phyloP scores from a whole-genome alignment of 2,888 invertebrate species.

The Volucella inanis region DNA sequence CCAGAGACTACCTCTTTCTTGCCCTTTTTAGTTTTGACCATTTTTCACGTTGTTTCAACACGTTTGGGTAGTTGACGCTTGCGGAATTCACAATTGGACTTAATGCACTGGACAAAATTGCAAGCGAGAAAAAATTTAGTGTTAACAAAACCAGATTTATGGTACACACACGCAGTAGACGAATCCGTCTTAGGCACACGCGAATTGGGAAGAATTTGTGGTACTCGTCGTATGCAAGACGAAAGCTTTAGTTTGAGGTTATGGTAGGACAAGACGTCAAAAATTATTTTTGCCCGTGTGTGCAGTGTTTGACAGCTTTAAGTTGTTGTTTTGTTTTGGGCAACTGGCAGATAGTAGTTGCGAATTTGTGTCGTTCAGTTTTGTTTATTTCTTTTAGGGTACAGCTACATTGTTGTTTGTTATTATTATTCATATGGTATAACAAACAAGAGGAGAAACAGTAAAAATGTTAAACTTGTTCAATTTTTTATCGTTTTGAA shows the following conservation, averaged over 20 bases:
- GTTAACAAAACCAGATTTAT: constrained; percentile 33
- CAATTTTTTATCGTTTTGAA: no score
- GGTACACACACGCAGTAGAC: constrained; percentile 62
- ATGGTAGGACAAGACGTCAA: constrained; percentile 59
- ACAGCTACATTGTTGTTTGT: neutral
- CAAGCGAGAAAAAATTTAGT: constrained; percentile 25
- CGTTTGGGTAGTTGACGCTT: constrained; percentile 78
- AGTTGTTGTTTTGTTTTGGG: constrained; percentile 49
- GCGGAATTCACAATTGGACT: constrained; percentile 69
- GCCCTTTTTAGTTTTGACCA: constrained; percentile 93
- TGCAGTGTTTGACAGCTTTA: constrained; percentile 52
- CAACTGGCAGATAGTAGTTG: neutral
- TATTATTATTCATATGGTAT: no score
- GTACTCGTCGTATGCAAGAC: constrained; percentile 72
- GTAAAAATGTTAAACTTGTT: no score
- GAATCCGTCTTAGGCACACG: constrained; percentile 27
- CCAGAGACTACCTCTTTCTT: constrained; percentile 90
- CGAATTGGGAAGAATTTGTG: constrained; percentile 46
- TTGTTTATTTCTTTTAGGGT: constrained; percentile 12
- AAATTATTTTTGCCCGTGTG: constrained; percentile 40
- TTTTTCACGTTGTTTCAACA: constrained; percentile 83
- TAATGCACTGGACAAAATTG: constrained; percentile 45
- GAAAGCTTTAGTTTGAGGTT: constrained; percentile 67
- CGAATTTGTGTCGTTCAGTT: neutral
- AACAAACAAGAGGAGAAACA: no score